These are phyloP conservation scores for Syngnathus scovelli DNA, from an alignment of 2,113 vertebrate species.

Conservation along the genomic window DNA sequence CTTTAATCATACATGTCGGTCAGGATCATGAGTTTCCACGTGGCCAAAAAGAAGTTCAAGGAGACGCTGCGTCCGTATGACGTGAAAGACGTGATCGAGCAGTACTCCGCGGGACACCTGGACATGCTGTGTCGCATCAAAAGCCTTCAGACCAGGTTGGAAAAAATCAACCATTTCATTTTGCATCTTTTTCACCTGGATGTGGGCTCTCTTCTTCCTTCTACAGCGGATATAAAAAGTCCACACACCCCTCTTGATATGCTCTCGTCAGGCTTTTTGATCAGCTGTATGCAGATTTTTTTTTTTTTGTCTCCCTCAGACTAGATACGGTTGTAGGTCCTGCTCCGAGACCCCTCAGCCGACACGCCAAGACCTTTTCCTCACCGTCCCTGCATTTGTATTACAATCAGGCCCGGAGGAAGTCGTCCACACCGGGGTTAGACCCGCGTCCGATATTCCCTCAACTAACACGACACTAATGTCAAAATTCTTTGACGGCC, in stretches of 20 bases:
- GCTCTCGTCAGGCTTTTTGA: not conserved
- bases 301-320: constrained; percentile 57
- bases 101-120: constrained; percentile 96
- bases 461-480: constrained; percentile 12
- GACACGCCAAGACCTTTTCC: constrained; percentile 69
- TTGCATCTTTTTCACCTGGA: not conserved
- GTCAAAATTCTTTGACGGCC: not conserved
- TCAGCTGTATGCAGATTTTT: constrained; percentile 15
- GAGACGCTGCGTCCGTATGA: constrained; percentile 95
- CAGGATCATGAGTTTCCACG: constrained; percentile 98
- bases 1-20: not conserved
- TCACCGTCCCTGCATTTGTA: constrained; percentile 72
- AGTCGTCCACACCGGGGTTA: constrained; percentile 65
- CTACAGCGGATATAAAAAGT: not conserved
- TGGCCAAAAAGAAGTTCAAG: constrained; percentile 98
- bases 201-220: not conserved
- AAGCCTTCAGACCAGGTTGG: constrained; percentile 94
- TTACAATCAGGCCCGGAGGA: constrained; percentile 71
- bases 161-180: not conserved
- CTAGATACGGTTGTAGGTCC: constrained; percentile 75
- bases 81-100: constrained; percentile 98
- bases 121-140: constrained; percentile 99
- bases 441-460: constrained; percentile 15
- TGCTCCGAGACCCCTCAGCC: constrained; percentile 58
- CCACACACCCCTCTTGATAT: not conserved